A percentile compares a stretch with the other conserved stretches of the same genome.
These are phyloP conservation scores for Crotalus tigris DNA, from an alignment of 2,113 vertebrate genomes.

Conservation along the genomic window DNA sequence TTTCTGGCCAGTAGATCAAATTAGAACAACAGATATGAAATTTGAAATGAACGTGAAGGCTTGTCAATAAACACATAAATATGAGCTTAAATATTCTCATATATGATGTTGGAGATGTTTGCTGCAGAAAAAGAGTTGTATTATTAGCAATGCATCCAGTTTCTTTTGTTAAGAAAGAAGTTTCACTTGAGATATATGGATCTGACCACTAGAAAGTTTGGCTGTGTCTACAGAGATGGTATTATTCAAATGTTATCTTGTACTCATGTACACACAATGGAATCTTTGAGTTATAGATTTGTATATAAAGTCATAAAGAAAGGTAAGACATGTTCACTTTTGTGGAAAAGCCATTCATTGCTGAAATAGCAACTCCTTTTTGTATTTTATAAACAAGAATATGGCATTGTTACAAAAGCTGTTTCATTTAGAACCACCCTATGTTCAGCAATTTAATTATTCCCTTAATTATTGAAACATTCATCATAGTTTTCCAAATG, in stretches of 20 bases:
- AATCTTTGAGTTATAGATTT: rapidly evolving
- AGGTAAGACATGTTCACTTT: constrained; percentile 16
- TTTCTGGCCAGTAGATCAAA: not conserved
- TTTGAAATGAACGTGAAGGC: not conserved
- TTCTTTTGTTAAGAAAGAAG: not conserved
- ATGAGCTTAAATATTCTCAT: not conserved
- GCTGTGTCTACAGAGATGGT: not conserved
- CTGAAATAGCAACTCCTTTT: constrained; percentile 47
- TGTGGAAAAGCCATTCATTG: constrained; percentile 18
- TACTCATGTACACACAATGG: not conserved
- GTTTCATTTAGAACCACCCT: constrained; percentile 61
- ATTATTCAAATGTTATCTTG: rapidly evolving
- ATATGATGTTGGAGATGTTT: not conserved
- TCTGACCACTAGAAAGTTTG: not conserved
- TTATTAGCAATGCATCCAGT: not conserved
- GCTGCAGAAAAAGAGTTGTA: not conserved
- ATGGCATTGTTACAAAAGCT: constrained; percentile 32
- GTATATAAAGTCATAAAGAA: constrained; percentile 3
- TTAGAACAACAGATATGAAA: not conserved
- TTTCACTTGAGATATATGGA: too few relatives aligned
- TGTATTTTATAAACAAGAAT: constrained; percentile 57
- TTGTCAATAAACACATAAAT: not conserved
- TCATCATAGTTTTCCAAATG: constrained; percentile 64
- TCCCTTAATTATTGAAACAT: constrained; percentile 67
- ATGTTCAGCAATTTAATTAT: constrained; percentile 64